Evolutionary conservation across 2,888 invertebrate species (phyloP).

Genomic region (Dendrolimus houi): DNA sequence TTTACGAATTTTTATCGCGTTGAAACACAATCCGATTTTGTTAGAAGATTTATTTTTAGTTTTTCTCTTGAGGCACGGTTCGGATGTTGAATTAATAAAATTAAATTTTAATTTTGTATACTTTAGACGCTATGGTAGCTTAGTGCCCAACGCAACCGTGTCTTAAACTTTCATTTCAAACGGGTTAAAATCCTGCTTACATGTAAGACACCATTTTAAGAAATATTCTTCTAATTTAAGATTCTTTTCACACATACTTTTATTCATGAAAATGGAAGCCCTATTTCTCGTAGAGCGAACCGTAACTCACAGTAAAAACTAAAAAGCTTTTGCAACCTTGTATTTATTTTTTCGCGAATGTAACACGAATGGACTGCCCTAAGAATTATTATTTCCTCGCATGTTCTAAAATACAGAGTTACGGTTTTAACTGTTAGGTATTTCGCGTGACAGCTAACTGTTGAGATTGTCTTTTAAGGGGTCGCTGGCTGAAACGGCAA

Average conservation of each 20-base stretch:
- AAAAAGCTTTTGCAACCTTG: slow-evolving; percentile 9
- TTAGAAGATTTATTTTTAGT: background rate
- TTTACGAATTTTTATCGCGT: background rate
- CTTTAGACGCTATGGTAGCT: no score
- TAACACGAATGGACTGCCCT: slow-evolving; percentile 3
- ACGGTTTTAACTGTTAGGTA: background rate
- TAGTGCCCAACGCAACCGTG: no score
- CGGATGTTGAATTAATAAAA: no score
- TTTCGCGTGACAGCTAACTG: no score
- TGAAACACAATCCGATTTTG: background rate
- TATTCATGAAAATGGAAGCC: background rate
- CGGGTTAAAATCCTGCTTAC: no score
- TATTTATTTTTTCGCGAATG: slow-evolving; percentile 5
- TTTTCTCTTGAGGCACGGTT: no score
- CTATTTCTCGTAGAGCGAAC: background rate
- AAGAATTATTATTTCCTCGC: slow-evolving; percentile 6
- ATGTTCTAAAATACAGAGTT: background rate
- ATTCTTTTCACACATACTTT: background rate
- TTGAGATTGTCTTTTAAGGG: no score
- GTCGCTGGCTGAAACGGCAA: no score
- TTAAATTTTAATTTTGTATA: no score
- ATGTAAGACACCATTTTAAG: background rate
- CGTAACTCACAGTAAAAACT: background rate
- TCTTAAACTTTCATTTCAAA: no score
- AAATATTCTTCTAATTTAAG: background rate